Conservation (phyloP, 2,797 vertebrate genomes). For the Huso huso region DNA sequence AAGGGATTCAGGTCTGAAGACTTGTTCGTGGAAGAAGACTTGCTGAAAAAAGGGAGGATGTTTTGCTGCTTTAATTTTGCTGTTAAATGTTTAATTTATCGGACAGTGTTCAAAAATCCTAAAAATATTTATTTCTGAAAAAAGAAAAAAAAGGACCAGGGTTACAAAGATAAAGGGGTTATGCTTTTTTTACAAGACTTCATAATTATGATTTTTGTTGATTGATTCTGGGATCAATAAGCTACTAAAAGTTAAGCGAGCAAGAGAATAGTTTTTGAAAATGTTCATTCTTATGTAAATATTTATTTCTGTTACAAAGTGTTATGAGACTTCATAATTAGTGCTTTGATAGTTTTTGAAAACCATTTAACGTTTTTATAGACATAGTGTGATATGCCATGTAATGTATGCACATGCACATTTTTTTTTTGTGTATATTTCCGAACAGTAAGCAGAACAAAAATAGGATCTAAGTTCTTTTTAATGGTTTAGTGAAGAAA, state of each 20-base stretch:
- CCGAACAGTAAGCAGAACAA: constrained; percentile 85
- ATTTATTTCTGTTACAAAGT: constrained; percentile 80
- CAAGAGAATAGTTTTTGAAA: no score
- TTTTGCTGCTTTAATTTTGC: constrained; percentile 82
- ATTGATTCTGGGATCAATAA: no score
- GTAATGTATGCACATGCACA: constrained; percentile 95
- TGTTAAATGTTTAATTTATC: constrained; percentile 80
- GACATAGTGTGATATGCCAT: constrained; percentile 84
- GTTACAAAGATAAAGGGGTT: no score
- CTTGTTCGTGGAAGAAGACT: constrained; percentile 40
- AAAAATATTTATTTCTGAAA: constrained; percentile 82
- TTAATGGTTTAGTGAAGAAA: constrained; percentile 78
- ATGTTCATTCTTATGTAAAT: no score
- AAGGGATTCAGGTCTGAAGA: constrained; percentile 93
- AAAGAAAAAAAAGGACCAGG: no score
- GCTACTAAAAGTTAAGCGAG: no score
- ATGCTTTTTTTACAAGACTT: no score
- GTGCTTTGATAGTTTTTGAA: constrained; percentile 90
- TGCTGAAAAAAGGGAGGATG: constrained; percentile 53
- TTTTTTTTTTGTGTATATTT: constrained; percentile 95
- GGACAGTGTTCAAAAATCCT: constrained; percentile 88
- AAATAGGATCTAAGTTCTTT: constrained; percentile 77
- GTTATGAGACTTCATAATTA: constrained; percentile 77
- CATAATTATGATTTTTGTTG: no score
- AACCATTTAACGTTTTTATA: constrained; percentile 98